Percentiles rank a stretch among this genome's conserved stretches.
Evolutionary conservation across 2,797 vertebrate genomes (phyloP).

Genomic region (Varecia variegata): DNA sequence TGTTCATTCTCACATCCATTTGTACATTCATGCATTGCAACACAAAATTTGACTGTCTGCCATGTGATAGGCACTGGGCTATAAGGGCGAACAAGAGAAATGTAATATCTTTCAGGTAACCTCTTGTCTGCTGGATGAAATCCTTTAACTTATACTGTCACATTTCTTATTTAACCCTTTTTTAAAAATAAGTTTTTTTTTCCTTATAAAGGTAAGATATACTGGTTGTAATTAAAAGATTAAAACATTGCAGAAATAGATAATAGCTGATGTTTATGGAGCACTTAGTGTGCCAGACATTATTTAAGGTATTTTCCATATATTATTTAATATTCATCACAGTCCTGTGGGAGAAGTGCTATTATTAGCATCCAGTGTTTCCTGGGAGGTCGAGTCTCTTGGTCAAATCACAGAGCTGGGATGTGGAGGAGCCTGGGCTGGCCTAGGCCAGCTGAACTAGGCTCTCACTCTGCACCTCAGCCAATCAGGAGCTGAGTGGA

Average conservation of each 20-base stretch:
- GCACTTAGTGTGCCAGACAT: background rate
- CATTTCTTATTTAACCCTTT: background rate
- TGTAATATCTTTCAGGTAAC: background rate
- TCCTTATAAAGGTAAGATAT: background rate
- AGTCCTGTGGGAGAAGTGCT: background rate
- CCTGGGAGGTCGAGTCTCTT: background rate
- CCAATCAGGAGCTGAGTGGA: background rate
- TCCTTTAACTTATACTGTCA: background rate
- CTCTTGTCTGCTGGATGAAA: background rate
- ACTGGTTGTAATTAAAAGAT: slow-evolving; percentile 16
- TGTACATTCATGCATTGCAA: background rate
- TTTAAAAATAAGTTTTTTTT: background rate
- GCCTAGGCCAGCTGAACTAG: background rate
- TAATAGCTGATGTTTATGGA: background rate
- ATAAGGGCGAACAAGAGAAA: background rate
- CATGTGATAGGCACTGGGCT: background rate
- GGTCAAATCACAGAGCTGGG: background rate
- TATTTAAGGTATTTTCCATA: background rate
- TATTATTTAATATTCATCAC: background rate
- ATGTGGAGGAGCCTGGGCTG: background rate
- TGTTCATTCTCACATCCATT: background rate
- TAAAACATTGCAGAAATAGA: slow-evolving; percentile 6
- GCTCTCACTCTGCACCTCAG: background rate
- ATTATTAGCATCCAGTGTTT: background rate
- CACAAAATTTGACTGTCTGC: background rate